Conservation (phyloP, 2,888 invertebrate genomes). For the Rhaphigaster nebulosa region DNA sequence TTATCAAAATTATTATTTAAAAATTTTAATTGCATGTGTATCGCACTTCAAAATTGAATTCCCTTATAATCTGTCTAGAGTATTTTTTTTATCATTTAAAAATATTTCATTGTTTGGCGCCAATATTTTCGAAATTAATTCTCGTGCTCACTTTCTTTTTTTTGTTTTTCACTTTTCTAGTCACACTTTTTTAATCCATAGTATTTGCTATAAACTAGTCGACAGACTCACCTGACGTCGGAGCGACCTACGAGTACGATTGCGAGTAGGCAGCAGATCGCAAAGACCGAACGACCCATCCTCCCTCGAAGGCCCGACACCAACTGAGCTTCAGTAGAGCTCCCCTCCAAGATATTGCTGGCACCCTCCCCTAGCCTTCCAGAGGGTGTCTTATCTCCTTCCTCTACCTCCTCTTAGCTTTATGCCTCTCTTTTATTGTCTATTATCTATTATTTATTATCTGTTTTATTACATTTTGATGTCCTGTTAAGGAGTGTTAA, state of each 20-base stretch:
- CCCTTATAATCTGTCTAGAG: too few species aligned
- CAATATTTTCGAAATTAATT: background rate
- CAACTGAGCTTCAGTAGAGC: background rate
- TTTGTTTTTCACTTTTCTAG: background rate
- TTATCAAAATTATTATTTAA: background rate
- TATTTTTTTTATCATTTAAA: background rate
- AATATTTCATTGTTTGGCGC: background rate
- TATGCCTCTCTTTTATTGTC: background rate
- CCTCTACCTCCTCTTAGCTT: background rate
- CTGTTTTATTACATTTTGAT: constrained; percentile 16
- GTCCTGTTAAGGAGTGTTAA: background rate
- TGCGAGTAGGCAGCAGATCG: background rate
- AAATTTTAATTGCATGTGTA: background rate
- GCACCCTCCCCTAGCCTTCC: constrained; percentile 13
- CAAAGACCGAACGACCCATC: background rate
- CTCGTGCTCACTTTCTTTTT: background rate
- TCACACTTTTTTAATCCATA: background rate
- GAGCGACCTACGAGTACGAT: background rate
- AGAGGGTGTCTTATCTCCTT: constrained; percentile 8
- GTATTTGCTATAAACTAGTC: background rate
- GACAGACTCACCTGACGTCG: background rate
- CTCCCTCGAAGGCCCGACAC: background rate
- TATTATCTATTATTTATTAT: constrained; percentile 29
- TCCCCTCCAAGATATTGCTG: constrained; percentile 44
- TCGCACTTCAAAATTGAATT: background rate